phyloP scores from a whole-genome alignment of 2,797 vertebrate species.

The Avahi laniger region DNA sequence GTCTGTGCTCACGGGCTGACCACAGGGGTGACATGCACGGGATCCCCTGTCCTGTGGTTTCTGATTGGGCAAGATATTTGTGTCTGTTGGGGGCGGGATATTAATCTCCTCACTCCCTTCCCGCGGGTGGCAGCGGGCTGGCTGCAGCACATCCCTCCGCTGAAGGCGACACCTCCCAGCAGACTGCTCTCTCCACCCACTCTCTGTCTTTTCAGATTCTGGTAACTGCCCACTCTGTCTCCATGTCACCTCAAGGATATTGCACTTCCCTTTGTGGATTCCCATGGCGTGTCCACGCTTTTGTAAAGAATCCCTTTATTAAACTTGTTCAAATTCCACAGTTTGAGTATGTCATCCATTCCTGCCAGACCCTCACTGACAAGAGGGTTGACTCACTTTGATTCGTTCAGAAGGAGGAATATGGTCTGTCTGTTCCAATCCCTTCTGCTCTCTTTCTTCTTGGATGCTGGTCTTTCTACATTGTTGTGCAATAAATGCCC shows the following conservation, averaged over 20 bases:
- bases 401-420: background rate
- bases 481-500: background rate
- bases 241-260: background rate
- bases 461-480: background rate
- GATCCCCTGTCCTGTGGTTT: background rate
- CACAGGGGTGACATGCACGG: too few relatives aligned
- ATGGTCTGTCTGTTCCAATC: background rate
- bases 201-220: constrained; percentile 56
- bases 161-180: background rate
- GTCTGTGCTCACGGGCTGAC: background rate
- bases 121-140: background rate
- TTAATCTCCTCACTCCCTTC: background rate
- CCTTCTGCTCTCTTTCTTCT: background rate
- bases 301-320: background rate
- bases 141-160: background rate
- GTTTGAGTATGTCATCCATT: background rate
- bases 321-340: background rate
- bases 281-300: accelerated
- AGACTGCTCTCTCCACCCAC: constrained; percentile 17
- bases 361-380: background rate
- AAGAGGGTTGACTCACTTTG: background rate
- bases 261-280: background rate
- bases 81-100: background rate
- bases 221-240: constrained; percentile 61
- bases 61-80: background rate